phyloP scores from a whole-genome alignment of 1,140 invertebrate species.

The Drosophila bocki region DNA sequence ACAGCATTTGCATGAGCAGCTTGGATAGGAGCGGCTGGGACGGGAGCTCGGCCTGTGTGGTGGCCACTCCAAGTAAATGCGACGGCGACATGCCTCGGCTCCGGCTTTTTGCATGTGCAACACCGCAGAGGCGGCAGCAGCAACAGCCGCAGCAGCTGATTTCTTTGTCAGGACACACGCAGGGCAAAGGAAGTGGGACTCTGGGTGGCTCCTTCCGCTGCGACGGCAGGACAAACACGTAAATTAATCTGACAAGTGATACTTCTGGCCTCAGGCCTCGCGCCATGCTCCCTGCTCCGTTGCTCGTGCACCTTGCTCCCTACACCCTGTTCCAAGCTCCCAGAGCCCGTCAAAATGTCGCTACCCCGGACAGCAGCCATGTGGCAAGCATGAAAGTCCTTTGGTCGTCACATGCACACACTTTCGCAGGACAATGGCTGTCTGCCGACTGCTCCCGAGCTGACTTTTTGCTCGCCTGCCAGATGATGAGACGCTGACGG shows the following conservation, averaged over 20 bases:
- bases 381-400: slow-evolving; percentile 81
- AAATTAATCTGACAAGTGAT: slow-evolving; percentile 82
- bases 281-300: slow-evolving; percentile 19
- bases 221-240: slow-evolving; percentile 76
- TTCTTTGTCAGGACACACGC: slow-evolving; percentile 64
- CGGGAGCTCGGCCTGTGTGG: slow-evolving; percentile 4
- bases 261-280: slow-evolving; percentile 71
- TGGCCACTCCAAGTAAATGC: slow-evolving; percentile 70
- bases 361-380: slow-evolving; percentile 77
- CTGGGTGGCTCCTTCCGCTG: slow-evolving; percentile 57
- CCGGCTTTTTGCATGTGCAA: slow-evolving; percentile 72
- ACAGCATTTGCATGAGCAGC: slow-evolving; percentile 45
- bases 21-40: not conserved
- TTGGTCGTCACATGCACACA: slow-evolving; percentile 60
- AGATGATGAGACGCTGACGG: slow-evolving; percentile 76
- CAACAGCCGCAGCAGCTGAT: slow-evolving; percentile 65
- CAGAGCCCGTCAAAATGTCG: slow-evolving; percentile 73
- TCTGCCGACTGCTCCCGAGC: slow-evolving; percentile 54
- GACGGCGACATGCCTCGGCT: slow-evolving; percentile 66
- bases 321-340: slow-evolving; percentile 3
- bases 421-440: slow-evolving; percentile 59
- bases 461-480: slow-evolving; percentile 74
- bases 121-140: slow-evolving; percentile 62
- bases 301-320: slow-evolving; percentile 6
- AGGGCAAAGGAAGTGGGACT: slow-evolving; percentile 19